phyloP scores from a whole-genome alignment of 2,888 invertebrate species.

The Philaethria dido region DNA sequence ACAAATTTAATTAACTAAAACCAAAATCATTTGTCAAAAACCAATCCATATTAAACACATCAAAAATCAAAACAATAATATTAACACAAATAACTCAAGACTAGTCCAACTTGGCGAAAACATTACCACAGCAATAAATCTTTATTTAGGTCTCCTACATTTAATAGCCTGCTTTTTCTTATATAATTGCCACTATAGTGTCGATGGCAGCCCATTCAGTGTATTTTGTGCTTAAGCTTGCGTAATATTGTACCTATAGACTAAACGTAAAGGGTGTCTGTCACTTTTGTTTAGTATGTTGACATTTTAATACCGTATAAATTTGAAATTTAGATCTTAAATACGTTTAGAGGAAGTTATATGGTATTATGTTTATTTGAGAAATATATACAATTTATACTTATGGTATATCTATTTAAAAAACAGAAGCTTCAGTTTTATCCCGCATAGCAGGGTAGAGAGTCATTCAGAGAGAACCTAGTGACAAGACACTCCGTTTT shows the following conservation, averaged over 20 bases:
- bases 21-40: neutral
- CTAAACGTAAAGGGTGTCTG: conserved; percentile 41
- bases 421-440: too few relatives aligned
- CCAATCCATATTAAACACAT: too few relatives aligned
- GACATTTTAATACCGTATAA: conserved; percentile 46
- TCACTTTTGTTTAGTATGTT: conserved; percentile 40
- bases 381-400: too few relatives aligned
- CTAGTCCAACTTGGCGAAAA: neutral
- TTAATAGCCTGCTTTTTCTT: conserved; percentile 25
- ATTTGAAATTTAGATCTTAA: conserved; percentile 32
- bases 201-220: conserved; percentile 24
- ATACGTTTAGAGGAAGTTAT: conserved; percentile 11
- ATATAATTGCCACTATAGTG: conserved; percentile 27
- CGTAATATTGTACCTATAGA: conserved; percentile 26
- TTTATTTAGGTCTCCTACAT: conserved; percentile 21
- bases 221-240: conserved; percentile 29
- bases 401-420: too few relatives aligned
- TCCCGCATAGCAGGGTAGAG: too few relatives aligned
- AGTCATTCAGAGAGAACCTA: too few relatives aligned
- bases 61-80: neutral
- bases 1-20: too few relatives aligned
- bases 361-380: neutral
- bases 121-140: conserved; percentile 15
- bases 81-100: neutral
- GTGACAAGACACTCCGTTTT: too few relatives aligned